Evolutionary conservation across 1,140 invertebrate species (phyloP).

Genomic region (Proctacanthus coquilletti): DNA sequence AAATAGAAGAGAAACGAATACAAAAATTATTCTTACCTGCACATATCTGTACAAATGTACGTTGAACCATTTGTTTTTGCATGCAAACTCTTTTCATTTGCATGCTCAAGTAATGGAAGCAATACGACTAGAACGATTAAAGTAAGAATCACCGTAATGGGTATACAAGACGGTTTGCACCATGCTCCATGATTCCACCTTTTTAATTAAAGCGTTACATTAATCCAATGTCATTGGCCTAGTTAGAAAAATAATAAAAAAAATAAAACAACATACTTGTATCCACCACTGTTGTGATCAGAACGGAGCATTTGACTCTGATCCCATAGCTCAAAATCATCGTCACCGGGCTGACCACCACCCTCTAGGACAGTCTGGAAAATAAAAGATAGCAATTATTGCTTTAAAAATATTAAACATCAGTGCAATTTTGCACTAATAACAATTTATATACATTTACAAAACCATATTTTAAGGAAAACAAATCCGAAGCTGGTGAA

Average conservation of each 20-base stretch:
- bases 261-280: constrained; percentile 9
- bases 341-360: constrained; percentile 28
- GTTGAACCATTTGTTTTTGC: constrained; percentile 1
- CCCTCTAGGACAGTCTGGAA: constrained; percentile 5
- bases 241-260: background rate
- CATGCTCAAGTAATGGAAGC: constrained; percentile 52
- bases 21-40: too few relatives aligned
- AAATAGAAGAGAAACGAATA: too few relatives aligned
- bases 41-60: constrained; percentile 2
- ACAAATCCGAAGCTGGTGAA: too few relatives aligned
- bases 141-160: constrained; percentile 58
- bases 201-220: too few relatives aligned
- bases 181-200: constrained; percentile 34
- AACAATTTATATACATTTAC: too few relatives aligned
- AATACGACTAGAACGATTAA: constrained; percentile 60
- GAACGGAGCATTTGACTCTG: constrained; percentile 39
- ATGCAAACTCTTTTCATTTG: constrained; percentile 12
- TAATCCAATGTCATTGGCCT: too few relatives aligned
- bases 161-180: constrained; percentile 64
- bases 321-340: constrained; percentile 39
- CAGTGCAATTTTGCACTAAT: too few relatives aligned
- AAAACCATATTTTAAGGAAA: too few relatives aligned
- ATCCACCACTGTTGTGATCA: constrained; percentile 26
- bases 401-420: too few relatives aligned
- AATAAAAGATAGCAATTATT: background rate